Evolutionary conservation across 2,797 vertebrate species (phyloP), one percentile per base, ranked within the genome.

Genomic region (Xyrichtys novacula): DNA sequence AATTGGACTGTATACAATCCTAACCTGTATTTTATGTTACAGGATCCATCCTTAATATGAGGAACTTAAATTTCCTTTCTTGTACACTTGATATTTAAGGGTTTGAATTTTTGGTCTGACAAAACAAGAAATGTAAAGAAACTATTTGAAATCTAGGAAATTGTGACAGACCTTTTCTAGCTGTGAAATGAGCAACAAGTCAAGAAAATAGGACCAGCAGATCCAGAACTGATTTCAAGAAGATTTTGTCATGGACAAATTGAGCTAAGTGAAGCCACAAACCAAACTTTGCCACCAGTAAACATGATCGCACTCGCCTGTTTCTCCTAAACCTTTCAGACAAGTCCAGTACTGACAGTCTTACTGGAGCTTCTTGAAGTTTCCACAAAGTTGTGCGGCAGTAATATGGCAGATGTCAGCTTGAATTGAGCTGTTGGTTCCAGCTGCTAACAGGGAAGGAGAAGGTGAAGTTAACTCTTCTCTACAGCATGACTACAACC

Each of bases 321-420:
- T 62, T 76, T 66, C 65, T 76, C 43, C 52, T 74, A 70, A 80
- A 57, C 76, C 78, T 79, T 42, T 78, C 52, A 79, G 68, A 71
- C 58, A 65, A 61, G 62, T 46, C 32, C 58, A 44, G 55, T 32
- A 53, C 68, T 36, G 54, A 28, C 28, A 53, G 70, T 82, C 61
- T 89, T 78, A 87, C 74, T 70, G 78, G 39, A 82, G 80, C 86
- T 81, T 75, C 81, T 48, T 79, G 85, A 88, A 88, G 85, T 91
- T 92, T 88, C 80, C 74, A 78, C 87, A 88, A 90, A 90, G 83
- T 92, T 91, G 81, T 84, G 72, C 76, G 79, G 70, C 83, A 67
- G 73, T 90, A 89, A 93, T 91, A 80, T 85, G 92, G 90, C 92
- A 93, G 91, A 87, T 91, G 93, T 91, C 93, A 70, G 64, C 70